Base-by-base conservation (phyloP, 2,888 invertebrate species). In the Caradrina kadenii region DNA sequence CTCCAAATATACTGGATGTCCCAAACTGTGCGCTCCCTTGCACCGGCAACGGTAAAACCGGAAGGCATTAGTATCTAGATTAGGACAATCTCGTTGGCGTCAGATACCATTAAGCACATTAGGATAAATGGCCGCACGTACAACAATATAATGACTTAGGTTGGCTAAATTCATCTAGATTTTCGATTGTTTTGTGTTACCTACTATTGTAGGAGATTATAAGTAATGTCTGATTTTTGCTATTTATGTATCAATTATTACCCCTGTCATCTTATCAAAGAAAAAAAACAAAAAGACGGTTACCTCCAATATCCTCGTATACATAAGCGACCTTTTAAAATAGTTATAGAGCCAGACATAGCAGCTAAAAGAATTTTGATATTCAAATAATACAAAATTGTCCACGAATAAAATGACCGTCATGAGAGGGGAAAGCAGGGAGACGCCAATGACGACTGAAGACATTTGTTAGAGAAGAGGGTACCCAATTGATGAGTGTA, bases 91-190 rank as follows among this genome's bases (percentile, higher is more conserved):
- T 63, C 74, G 86, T 82, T 81, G 80, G 81, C 73, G 83, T 76
- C 56, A 68, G 68, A 84, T 83, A 67, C 79, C 80, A 85, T 84
- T 73, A 79, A 76, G 60, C 64, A 58, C 68, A 82, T 83, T 76
- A 80, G 59, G 63, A 72, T 75, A 73, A 65, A 79, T 73, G 63
- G 35, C 65, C 31, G 48, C 65, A 58, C 56, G 26, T 67, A 76
- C 60, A 63, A 66, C 49, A 49, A 45, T 58, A 64, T 59, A 60
- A 59, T 45, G 50, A 77, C 55, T 66, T 19, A 53, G 50, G n/a
- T 76, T 54, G 58, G 31, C 50, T 42, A 39, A 49, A 63, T 26
- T 64, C n/a, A 69, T 69, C 62, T 62, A 69, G 62, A 62, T 62
- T 53, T 58, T 65, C 10, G 52, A 19, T 60, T 50, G 31, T 52